phyloP scores from a whole-genome alignment of 1,140 invertebrate species.

The Elymnias hypermnestra region DNA sequence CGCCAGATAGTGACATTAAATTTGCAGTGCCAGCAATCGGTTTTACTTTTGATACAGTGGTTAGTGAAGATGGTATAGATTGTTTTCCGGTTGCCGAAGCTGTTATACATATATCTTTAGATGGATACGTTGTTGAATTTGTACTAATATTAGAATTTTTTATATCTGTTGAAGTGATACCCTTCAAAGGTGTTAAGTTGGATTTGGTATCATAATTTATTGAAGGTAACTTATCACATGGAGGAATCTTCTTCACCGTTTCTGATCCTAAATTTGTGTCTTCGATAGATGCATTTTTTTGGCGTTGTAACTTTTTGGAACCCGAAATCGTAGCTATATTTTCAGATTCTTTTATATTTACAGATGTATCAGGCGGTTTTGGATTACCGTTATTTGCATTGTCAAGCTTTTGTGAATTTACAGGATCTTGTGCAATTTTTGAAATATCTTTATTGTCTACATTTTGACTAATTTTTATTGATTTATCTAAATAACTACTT shows the following conservation, averaged over 20 bases:
- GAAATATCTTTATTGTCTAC: neutral
- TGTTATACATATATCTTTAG: neutral
- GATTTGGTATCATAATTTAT: constrained; percentile 6
- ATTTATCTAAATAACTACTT: neutral
- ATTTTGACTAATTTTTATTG: neutral
- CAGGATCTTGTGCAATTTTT: neutral
- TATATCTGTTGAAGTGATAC: neutral
- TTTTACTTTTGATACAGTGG: constrained; percentile 2
- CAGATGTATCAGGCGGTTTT: no score
- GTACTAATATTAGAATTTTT: neutral
- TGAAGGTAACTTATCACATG: neutral
- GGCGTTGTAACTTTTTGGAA: constrained; percentile 43
- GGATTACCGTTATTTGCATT: no score
- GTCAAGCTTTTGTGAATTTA: neutral
- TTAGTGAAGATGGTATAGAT: no score
- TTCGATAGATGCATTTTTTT: constrained; percentile 37
- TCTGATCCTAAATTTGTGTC: constrained; percentile 14
- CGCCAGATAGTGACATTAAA: neutral
- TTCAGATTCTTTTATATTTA: no score
- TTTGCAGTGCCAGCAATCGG: neutral
- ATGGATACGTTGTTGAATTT: neutral
- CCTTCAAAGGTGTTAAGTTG: neutral
- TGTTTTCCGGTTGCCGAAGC: no score
- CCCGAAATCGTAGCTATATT: no score
- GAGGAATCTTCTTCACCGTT: no score